Evolutionary conservation across 2,113 vertebrate genomes (phyloP).

Genomic region (Podiceps cristatus): DNA sequence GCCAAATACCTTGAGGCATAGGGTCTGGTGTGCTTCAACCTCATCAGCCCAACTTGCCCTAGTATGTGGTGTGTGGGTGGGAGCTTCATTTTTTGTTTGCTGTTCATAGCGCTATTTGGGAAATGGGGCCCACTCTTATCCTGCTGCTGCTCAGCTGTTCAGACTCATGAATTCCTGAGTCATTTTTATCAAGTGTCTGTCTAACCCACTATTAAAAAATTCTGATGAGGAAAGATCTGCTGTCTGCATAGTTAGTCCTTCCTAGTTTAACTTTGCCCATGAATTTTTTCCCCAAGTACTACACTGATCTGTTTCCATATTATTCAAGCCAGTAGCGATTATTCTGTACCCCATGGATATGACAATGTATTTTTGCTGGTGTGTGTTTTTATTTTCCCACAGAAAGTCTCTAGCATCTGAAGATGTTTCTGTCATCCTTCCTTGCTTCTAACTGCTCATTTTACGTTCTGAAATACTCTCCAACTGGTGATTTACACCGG

Average conservation of each 20-base stretch:
- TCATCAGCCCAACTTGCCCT: background rate
- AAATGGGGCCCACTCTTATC: background rate
- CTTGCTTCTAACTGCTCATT: background rate
- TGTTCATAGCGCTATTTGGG: background rate
- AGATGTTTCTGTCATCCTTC: rapidly evolving
- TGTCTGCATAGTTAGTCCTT: background rate
- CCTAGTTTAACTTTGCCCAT: background rate
- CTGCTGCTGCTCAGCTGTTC: background rate
- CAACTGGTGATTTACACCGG: background rate
- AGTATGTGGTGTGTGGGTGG: background rate
- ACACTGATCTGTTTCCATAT: background rate
- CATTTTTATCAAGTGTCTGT: background rate
- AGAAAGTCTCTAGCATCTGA: background rate
- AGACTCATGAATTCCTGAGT: background rate
- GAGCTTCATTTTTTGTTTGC: background rate
- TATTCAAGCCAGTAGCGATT: background rate
- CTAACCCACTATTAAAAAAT: background rate
- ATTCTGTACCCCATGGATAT: background rate
- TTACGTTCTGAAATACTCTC: background rate
- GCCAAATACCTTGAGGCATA: background rate
- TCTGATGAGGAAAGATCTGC: background rate
- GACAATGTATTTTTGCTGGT: background rate
- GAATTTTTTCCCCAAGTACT: background rate
- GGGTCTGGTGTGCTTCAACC: background rate
- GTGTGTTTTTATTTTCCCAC: background rate